Conservation (phyloP, 64 coral and sea anemone genomes). For the Porites lutea region DNA sequence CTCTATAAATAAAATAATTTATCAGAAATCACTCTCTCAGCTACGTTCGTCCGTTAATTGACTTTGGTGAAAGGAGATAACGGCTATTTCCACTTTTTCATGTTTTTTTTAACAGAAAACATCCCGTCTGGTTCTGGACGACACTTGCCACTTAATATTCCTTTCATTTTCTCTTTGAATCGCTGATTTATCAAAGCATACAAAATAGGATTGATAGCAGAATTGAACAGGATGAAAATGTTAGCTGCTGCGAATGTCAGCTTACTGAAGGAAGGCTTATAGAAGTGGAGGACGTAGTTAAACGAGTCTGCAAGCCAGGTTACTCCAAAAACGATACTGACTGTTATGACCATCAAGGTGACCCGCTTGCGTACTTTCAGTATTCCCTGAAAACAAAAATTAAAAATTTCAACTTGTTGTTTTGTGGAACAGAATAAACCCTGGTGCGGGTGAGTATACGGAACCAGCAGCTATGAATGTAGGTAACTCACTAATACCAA, state of each 20-base stretch:
- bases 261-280: background rate
- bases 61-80: no score
- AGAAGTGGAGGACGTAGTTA: background rate
- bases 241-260: background rate
- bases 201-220: slow-evolving; percentile 7
- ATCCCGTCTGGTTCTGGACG: background rate
- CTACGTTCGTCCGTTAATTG: no score
- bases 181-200: slow-evolving; percentile 19
- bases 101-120: no score
- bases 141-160: background rate
- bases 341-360: slow-evolving; percentile 10
- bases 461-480: no score
- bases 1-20: no score
- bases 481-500: no score
- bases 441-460: no score
- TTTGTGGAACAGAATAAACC: no score
- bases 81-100: no score
- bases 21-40: no score
- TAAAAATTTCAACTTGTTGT: no score
- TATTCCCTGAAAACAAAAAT: background rate
- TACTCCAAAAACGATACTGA: background rate
- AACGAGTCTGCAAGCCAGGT: background rate
- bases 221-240: slow-evolving; percentile 1
- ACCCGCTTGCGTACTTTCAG: background rate
- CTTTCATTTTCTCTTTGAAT: slow-evolving; percentile 7